Base-by-base conservation (phyloP, 2,113 vertebrate species). In the Tonatia bakeri region DNA sequence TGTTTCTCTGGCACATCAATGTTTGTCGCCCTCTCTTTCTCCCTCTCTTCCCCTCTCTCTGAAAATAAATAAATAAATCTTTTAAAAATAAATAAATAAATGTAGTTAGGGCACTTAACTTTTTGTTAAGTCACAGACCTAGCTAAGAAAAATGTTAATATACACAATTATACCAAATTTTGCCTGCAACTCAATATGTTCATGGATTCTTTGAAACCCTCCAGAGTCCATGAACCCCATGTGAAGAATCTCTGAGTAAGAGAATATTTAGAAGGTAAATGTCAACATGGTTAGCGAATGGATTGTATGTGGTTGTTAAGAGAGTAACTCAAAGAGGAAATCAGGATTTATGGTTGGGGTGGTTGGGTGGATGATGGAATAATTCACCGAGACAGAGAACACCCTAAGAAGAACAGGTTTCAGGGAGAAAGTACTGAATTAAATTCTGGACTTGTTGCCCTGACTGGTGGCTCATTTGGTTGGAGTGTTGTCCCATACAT, bases 261-360 rank as follows among this genome's bases (percentile, higher is more conserved):
- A 96, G 11, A 89, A 40, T 86, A 80, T 50, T 96, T 65, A 47
- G 24, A 15, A 87, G 11, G 86, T 65, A 50, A 93, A 92, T 92
- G 80, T 38, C 24, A 77, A 31, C 82, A 88, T 50, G 59, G 76
- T 86, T 88, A 83, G 33, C 69, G 26, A 93, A 47, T 84, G 38
- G 36, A 79, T 84, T 87, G 36, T 38, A 88, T 81, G 43, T 61
- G 56, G 79, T 81, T 11, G 45, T 47, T 89, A 76, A 92, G 24
- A 93, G 61, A 85, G 47, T 94, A 50, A 90, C 33, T 94, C 56
- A 72, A 90, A 91, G 52, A 95, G 45, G 56, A 94, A 96, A 61
- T 22, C 22, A 79, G 73, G 13, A 13, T 86, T 94, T 93, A 91
- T 59, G 72, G 69, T 26, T 91, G 59, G 84, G 16, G 73, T 36